These are phyloP conservation scores for Phrynocephalus guinanensis DNA, from an alignment of 2,797 vertebrate genomes.

Conservation along the genomic window DNA sequence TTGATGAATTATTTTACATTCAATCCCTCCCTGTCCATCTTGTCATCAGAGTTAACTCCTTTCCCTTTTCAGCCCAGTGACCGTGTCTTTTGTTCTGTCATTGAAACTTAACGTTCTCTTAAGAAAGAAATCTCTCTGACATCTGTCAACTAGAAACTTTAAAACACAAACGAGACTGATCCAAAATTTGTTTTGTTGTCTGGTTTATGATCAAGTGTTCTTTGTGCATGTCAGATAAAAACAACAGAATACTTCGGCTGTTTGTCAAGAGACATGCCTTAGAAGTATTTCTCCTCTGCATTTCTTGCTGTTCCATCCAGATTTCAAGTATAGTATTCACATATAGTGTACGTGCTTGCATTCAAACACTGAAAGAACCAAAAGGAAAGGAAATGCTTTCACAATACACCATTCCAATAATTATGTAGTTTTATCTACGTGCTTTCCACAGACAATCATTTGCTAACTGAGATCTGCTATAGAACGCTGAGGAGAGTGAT, in stretches of 20 bases:
- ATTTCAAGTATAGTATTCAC: conserved; percentile 37
- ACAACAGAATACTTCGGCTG: conserved; percentile 15
- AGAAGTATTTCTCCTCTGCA: conserved; percentile 20
- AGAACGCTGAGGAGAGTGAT: background rate
- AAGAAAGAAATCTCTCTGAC: conserved; percentile 27
- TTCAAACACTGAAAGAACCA: conserved; percentile 33
- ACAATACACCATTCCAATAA: conserved; percentile 11
- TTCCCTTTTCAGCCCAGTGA: conserved; percentile 43
- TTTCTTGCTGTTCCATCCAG: conserved; percentile 42
- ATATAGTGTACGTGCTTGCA: background rate
- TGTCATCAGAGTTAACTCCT: conserved; percentile 19
- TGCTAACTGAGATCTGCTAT: conserved; percentile 5
- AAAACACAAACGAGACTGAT: conserved; percentile 4
- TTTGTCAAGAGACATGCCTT: conserved; percentile 51
- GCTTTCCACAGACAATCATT: conserved; percentile 27
- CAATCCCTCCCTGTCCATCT: background rate
- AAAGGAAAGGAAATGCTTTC: conserved; percentile 38
- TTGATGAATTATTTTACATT: conserved; percentile 24
- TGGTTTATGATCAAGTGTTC: conserved; percentile 47
- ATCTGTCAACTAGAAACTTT: conserved; percentile 51
- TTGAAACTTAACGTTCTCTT: conserved; percentile 37
- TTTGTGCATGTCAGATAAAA: conserved; percentile 50
- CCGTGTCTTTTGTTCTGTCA: conserved; percentile 32
- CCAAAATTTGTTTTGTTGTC: conserved; percentile 44
- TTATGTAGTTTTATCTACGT: conserved; percentile 26